phyloP scores from a whole-genome alignment of 2,113 vertebrate species.

The Barbus barbus region DNA sequence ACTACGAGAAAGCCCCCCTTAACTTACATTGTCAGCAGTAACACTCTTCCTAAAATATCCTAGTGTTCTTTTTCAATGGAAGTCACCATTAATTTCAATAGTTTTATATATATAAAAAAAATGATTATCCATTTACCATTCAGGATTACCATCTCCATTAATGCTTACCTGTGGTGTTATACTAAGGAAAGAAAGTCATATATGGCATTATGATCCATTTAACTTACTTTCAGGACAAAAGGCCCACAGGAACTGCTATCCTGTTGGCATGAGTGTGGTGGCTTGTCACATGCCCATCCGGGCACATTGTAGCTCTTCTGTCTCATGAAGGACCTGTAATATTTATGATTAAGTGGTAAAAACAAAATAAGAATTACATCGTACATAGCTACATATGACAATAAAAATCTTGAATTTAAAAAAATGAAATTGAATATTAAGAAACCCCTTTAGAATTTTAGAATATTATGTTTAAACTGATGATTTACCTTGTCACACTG shows the following conservation, averaged over 20 bases:
- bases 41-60: background rate
- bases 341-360: background rate
- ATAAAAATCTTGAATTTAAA: background rate
- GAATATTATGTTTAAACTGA: background rate
- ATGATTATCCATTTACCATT: background rate
- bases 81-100: background rate
- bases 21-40: background rate
- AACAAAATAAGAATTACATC: background rate
- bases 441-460: background rate
- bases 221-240: background rate
- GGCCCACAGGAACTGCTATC: background rate
- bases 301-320: background rate
- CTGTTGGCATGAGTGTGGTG: background rate
- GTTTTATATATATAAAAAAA: no score
- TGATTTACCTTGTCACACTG: background rate
- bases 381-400: no score
- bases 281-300: background rate
- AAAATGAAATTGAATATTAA: background rate
- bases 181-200: background rate
- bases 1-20: background rate
- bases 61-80: background rate
- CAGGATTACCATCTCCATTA: background rate
- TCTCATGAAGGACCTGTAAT: background rate
- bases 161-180: background rate
- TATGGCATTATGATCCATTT: background rate